Evolutionary conservation across 2,797 vertebrate genomes (phyloP).

Genomic region (Enoplosus armatus): DNA sequence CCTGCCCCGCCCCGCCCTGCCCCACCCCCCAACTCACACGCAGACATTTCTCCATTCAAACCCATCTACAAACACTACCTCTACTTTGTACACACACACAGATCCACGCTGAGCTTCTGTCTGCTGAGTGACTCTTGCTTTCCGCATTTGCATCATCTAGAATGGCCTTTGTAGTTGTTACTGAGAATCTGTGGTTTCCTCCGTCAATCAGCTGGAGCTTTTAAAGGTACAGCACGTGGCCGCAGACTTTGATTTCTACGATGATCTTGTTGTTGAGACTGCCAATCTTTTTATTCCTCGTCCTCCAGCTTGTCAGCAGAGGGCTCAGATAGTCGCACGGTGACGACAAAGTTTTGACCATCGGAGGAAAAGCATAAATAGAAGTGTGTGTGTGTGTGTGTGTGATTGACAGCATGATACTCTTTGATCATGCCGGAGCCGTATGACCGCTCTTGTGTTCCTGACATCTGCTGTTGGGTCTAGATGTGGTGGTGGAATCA

Average conservation of each 20-base stretch:
- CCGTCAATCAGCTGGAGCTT: constrained; percentile 9
- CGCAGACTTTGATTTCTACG: not conserved
- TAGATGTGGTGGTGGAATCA: not conserved
- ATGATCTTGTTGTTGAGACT: constrained; percentile 27
- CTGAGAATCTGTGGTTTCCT: not conserved
- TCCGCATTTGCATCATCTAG: constrained; percentile 27
- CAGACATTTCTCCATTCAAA: constrained; percentile 49
- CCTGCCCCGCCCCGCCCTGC: too few relatives aligned
- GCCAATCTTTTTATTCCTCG: constrained; percentile 19
- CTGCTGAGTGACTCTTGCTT: constrained; percentile 39
- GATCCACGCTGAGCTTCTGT: constrained; percentile 32
- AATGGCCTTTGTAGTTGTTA: constrained; percentile 56
- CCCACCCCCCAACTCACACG: not conserved
- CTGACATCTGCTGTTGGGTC: constrained; percentile 6
- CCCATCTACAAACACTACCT: constrained; percentile 78
- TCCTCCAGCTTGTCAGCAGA: not conserved
- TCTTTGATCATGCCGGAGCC: constrained; percentile 1
- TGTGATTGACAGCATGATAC: constrained; percentile 9
- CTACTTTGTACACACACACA: constrained; percentile 62
- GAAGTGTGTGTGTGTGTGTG: constrained; percentile 2
- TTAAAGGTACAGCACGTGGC: constrained; percentile 43
- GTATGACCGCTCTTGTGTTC: constrained; percentile 9
- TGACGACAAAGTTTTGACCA: constrained; percentile 5
- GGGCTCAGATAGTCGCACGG: not conserved
- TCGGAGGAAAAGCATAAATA: constrained; percentile 3